A percentile compares a stretch with the other conserved stretches of the same genome.
Evolutionary conservation across 1,140 invertebrate species (phyloP).

Genomic region (Lepidurus arcticus): DNA sequence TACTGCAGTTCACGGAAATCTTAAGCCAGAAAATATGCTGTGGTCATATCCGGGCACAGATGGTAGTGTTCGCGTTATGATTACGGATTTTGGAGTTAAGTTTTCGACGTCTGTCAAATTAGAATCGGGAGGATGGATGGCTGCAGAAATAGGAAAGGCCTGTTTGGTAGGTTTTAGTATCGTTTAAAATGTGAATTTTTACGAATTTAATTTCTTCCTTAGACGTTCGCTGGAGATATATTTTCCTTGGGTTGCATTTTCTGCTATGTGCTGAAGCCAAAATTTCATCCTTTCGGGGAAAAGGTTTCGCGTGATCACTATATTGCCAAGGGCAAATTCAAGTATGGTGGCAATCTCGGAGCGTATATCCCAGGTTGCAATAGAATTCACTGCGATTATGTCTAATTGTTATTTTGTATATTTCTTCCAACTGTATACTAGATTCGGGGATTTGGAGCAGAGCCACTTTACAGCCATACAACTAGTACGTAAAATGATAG

Average conservation of each 20-base stretch:
- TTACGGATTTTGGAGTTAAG: constrained; percentile 97
- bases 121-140: constrained; percentile 98
- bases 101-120: constrained; percentile 72
- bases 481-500: constrained; percentile 80
- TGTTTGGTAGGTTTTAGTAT: constrained; percentile 12
- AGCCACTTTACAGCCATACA: constrained; percentile 50
- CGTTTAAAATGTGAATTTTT: constrained; percentile 29
- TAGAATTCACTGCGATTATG: too few species aligned
- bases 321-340: constrained; percentile 50
- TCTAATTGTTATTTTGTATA: too few species aligned
- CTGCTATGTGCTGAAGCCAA: constrained; percentile 88
- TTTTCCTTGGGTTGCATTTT: constrained; percentile 97
- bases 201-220: constrained; percentile 45
- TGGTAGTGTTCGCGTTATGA: constrained; percentile 85
- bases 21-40: constrained; percentile 97
- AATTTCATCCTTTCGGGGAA: constrained; percentile 91
- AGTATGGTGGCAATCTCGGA: too few species aligned
- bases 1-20: constrained; percentile 82
- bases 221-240: constrained; percentile 90
- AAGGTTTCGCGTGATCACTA: constrained; percentile 80
- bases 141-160: constrained; percentile 76
- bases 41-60: constrained; percentile 64
- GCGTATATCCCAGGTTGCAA: too few species aligned
- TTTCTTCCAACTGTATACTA: neutral
- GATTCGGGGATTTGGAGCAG: neutral